Evolutionary conservation across 2,797 vertebrate species (phyloP).

Genomic region (Hylomyscus alleni): DNA sequence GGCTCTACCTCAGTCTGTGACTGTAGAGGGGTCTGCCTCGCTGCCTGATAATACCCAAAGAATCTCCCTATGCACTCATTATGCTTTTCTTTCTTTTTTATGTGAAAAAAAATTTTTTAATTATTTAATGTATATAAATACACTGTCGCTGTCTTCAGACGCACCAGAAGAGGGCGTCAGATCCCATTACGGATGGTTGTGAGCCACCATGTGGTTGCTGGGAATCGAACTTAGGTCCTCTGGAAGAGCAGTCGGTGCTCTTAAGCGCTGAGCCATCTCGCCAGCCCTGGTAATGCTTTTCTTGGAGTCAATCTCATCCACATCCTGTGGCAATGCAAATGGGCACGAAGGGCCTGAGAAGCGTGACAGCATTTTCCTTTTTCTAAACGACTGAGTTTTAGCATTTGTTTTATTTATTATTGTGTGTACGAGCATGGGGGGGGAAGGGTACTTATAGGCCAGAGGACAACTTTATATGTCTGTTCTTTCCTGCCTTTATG

Average conservation of each 20-base stretch:
- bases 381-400: background rate
- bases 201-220: background rate
- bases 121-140: background rate
- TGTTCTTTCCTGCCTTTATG: background rate
- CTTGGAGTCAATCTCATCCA: slow-evolving; percentile 26
- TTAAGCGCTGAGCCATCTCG: background rate
- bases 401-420: background rate
- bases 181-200: background rate
- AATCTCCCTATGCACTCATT: background rate
- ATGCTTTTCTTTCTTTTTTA: background rate
- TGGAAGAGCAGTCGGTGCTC: background rate
- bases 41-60: background rate
- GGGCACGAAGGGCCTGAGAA: background rate
- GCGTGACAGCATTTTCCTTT: background rate
- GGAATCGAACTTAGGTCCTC: background rate
- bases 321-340: slow-evolving; percentile 33
- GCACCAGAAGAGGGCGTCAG: background rate
- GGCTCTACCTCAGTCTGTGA: background rate
- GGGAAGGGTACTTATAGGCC: background rate
- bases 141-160: background rate
- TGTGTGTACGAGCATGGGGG: background rate
- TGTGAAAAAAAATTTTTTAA: background rate
- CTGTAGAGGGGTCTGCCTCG: background rate
- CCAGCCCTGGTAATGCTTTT: background rate
- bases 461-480: background rate